Evolutionary conservation across 2,888 invertebrate genomes (phyloP).

Genomic region (Ferdinandea cuprea): DNA sequence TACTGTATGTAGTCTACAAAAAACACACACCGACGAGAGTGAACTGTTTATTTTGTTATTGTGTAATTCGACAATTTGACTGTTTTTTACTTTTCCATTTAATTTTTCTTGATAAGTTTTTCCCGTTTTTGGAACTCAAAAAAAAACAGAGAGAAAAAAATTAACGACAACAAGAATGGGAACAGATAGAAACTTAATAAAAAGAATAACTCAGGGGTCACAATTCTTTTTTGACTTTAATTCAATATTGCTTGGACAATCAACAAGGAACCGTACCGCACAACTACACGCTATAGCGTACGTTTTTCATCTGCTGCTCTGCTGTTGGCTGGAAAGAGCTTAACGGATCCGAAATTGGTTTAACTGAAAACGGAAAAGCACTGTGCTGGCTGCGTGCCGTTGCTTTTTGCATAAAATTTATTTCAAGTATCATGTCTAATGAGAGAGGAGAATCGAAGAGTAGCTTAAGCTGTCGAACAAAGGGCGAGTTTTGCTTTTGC

Average conservation of each 20-base stretch:
- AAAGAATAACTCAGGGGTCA: slow-evolving; percentile 19
- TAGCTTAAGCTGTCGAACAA: not conserved
- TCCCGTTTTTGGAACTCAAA: slow-evolving; percentile 6
- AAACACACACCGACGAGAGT: slow-evolving; percentile 16
- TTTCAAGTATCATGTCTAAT: not conserved
- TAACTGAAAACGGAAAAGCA: slow-evolving; percentile 24
- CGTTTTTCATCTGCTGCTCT: slow-evolving; percentile 51
- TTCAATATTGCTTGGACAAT: slow-evolving; percentile 18
- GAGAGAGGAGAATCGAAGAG: not conserved
- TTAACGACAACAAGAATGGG: slow-evolving; percentile 33
- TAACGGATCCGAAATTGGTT: slow-evolving; percentile 37
- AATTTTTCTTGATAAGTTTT: not conserved
- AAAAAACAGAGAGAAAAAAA: slow-evolving; percentile 2
- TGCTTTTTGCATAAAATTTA: slow-evolving; percentile 11
- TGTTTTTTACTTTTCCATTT: slow-evolving; percentile 8
- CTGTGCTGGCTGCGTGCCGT: too few relatives aligned
- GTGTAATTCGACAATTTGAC: slow-evolving; percentile 32
- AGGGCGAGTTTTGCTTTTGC: not conserved
- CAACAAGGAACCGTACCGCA: slow-evolving; percentile 37
- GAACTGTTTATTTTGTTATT: slow-evolving; percentile 35
- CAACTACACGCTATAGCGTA: slow-evolving; percentile 59
- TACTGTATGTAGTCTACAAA: too few relatives aligned
- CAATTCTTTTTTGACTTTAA: slow-evolving; percentile 33
- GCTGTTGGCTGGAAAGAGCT: slow-evolving; percentile 15
- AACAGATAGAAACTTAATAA: slow-evolving; percentile 35